Evolutionary conservation across 1,140 invertebrate species (phyloP), one percentile per base, ranked within the genome.

Genomic region (Oppia nitens): DNA sequence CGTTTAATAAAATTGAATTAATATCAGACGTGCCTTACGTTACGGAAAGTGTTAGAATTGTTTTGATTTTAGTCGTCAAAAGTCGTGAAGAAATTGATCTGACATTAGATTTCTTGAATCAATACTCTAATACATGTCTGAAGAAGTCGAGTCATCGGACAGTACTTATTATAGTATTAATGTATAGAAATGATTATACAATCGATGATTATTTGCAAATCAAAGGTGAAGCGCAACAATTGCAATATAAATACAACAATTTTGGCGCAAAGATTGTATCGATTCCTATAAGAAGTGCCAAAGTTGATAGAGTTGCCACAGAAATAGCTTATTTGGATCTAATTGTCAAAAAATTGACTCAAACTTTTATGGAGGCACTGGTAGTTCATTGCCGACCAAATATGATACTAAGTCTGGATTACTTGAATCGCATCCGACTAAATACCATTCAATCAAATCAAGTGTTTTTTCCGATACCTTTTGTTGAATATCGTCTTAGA

Each of bases 401-500:
- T 62, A 78, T 82, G 70, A 78, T 82, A 65, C 73, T 90, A 53
- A 79, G 79, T 57, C 66, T 77, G 45, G 87, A 92, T 67, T 91
- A 86, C 70, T 75, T 92, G 20, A 94, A 90, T 62, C 66, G 72
- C 55, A 81, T 86, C 9, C 75, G 85, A 57, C 88, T 90, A 83
- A 88, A 88, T 69, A 89, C 84, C 2, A 85, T 90, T 56, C 72
- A 71, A 52, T 79, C 80, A 56, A 82, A 79, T 68, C 87, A 90
- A 76, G 77, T 87, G 62, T 91, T 82, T 69, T 80, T 80, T 64
- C 82, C 87, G 24, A 80, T 87, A 45, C 84, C 84, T n/a, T 90
- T 87, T 68, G 75, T 68, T 69, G 49, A 68, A 67, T 60, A 61
- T 60, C 61, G 69, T 72, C 50, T 64, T 75, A 78, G 64, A 67